Percentiles rank a stretch among this genome's conserved stretches.
Conservation (phyloP, 2,113 vertebrate species). For the Willisornis vidua region DNA sequence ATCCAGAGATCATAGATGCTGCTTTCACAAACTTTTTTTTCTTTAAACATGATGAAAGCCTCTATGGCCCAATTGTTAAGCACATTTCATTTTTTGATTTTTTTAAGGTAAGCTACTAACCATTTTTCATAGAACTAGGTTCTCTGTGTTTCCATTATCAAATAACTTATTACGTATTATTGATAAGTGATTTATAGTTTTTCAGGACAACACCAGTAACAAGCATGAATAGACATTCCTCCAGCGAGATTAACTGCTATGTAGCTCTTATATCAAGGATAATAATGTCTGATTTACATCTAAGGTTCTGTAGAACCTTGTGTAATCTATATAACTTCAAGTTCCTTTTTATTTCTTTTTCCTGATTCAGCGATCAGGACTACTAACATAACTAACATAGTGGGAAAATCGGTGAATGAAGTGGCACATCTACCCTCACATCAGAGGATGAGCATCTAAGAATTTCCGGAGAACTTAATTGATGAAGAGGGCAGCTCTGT, state of each 20-base stretch:
- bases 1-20: conserved; percentile 88
- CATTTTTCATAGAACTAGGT: not conserved
- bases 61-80: conserved; percentile 96
- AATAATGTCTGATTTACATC: not conserved
- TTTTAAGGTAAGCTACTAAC: conserved; percentile 86
- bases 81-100: conserved; percentile 98
- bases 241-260: not conserved
- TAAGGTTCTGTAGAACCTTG: conserved; percentile 18
- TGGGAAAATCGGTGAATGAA: conserved; percentile 46
- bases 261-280: not conserved
- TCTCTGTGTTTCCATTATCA: not conserved
- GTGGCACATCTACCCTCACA: conserved; percentile 33
- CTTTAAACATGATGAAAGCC: conserved; percentile 92
- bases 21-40: conserved; percentile 99
- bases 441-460: not conserved
- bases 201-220: not conserved
- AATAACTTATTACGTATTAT: not conserved
- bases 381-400: conserved; percentile 68
- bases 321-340: not conserved
- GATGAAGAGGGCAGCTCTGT: conserved; percentile 30
- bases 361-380: conserved; percentile 50
- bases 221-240: not conserved
- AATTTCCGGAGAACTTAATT: conserved; percentile 10
- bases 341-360: conserved; percentile 53
- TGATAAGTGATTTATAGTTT: not conserved